phyloP scores from a whole-genome alignment of 2,113 vertebrate species.

The Myiagra hebetior region DNA sequence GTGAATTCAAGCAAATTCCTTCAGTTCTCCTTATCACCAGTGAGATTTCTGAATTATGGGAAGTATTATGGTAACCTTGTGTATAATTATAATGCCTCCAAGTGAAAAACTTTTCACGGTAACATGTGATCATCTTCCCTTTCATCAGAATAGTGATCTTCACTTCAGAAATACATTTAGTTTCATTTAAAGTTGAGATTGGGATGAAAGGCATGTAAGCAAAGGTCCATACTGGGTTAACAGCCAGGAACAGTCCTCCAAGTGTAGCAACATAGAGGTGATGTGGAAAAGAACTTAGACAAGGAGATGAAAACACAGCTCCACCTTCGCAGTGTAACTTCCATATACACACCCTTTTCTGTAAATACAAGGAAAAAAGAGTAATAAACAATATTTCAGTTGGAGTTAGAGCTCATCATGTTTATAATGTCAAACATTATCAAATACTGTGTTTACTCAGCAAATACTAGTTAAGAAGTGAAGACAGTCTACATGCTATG shows the following conservation, averaged over 20 bases:
- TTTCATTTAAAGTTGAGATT: background rate
- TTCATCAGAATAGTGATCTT: background rate
- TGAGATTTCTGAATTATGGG: background rate
- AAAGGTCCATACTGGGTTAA: conserved; percentile 79
- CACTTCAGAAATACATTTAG: background rate
- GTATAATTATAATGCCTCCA: background rate
- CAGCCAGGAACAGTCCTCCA: conserved; percentile 79
- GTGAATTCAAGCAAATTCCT: background rate
- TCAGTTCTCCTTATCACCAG: background rate
- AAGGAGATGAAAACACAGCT: conserved; percentile 90
- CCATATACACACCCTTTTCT: conserved; percentile 85
- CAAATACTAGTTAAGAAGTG: background rate
- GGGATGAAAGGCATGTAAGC: background rate
- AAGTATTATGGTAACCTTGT: background rate
- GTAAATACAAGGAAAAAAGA: conserved; percentile 18
- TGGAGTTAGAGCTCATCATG: background rate
- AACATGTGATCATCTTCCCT: background rate
- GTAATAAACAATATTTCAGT: background rate
- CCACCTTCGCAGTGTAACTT: conserved; percentile 80
- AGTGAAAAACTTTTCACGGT: background rate
- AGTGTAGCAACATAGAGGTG: conserved; percentile 86
- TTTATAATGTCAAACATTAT: background rate
- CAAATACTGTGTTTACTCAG: background rate
- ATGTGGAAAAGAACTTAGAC: conserved; percentile 70
- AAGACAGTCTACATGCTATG: background rate